These are phyloP conservation scores for Lucifuga dentata DNA, from an alignment of 2,113 vertebrate species.

Conservation along the genomic window DNA sequence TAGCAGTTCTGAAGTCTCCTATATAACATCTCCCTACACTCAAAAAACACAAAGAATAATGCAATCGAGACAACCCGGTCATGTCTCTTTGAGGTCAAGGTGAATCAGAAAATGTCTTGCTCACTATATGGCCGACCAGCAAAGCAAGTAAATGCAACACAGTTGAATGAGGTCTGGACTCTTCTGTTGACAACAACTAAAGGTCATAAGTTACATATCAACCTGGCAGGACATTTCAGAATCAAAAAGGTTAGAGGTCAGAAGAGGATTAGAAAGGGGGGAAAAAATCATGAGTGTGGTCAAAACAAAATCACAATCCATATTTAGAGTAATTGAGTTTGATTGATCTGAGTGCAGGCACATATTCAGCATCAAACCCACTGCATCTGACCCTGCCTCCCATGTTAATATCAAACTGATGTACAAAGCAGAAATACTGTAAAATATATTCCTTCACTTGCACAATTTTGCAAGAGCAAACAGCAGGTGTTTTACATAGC, in stretches of 20 bases:
- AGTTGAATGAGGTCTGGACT: conserved; percentile 64
- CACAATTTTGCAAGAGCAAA: conserved; percentile 26
- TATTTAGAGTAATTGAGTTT: conserved; percentile 18
- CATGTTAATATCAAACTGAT: conserved; percentile 42
- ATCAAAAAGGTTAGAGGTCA: conserved; percentile 45
- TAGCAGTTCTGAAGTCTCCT: conserved; percentile 3
- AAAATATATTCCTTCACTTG: conserved; percentile 50
- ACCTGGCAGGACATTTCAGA: conserved; percentile 57
- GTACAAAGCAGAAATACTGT: conserved; percentile 31
- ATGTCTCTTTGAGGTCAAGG: conserved; percentile 1
- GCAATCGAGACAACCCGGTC: not conserved
- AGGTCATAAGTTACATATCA: conserved; percentile 40
- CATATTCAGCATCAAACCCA: conserved; percentile 1
- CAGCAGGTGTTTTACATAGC: conserved; percentile 27
- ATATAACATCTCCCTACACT: not conserved
- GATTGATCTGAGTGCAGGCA: conserved; percentile 30
- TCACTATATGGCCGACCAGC: conserved; percentile 31
- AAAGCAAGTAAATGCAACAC: conserved; percentile 13
- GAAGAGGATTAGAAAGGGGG: conserved; percentile 25
- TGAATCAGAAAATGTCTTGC: conserved; percentile 20
- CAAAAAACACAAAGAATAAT: conserved; percentile 1
- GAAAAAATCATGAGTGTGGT: conserved; percentile 33
- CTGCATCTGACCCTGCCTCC: not conserved
- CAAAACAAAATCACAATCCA: conserved; percentile 19
- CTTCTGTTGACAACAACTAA: conserved; percentile 59